Percentiles rank a stretch among this genome's conserved stretches.
Evolutionary conservation across 30 jellyfish, hydroid and myxozoan species (phyloP).

Genomic region (Hydractinia echinata): DNA sequence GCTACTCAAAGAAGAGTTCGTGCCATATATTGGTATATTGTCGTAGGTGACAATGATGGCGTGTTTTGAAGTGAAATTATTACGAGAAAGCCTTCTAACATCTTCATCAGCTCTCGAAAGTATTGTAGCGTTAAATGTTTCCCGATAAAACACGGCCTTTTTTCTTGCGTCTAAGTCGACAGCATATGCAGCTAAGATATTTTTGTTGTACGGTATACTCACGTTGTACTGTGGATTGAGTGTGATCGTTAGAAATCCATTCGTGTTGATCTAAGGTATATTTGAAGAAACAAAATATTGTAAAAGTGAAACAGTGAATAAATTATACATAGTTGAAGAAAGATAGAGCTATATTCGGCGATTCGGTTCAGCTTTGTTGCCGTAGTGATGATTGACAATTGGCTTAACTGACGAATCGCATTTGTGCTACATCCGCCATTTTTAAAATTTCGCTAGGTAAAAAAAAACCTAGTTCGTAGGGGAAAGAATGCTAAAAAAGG

Average conservation of each 20-base stretch:
- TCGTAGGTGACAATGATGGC: neutral
- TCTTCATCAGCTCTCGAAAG: neutral
- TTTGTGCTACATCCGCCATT: no score
- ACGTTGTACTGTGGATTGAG: neutral
- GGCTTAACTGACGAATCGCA: no score
- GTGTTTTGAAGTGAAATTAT: neutral
- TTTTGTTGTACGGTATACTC: neutral
- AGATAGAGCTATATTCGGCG: neutral
- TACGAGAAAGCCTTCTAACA: neutral
- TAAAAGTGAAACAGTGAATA: neutral
- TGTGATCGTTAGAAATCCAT: neutral
- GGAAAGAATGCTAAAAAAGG: no score
- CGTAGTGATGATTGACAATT: no score
- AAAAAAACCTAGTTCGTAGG: no score
- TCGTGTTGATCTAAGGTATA: neutral
- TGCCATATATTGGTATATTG: neutral
- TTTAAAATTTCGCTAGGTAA: no score
- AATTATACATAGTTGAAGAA: neutral
- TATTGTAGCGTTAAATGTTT: neutral
- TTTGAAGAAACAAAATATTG: neutral
- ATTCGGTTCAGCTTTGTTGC: no score
- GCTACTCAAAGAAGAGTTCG: neutral
- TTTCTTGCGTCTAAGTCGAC: slow-evolving; percentile 6
- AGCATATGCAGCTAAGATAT: neutral
- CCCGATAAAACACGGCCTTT: neutral